A percentile compares a stretch with the other conserved stretches of the same genome.
phyloP scores from a whole-genome alignment of 2,888 invertebrate species.

The Crossocerus cetratus region DNA sequence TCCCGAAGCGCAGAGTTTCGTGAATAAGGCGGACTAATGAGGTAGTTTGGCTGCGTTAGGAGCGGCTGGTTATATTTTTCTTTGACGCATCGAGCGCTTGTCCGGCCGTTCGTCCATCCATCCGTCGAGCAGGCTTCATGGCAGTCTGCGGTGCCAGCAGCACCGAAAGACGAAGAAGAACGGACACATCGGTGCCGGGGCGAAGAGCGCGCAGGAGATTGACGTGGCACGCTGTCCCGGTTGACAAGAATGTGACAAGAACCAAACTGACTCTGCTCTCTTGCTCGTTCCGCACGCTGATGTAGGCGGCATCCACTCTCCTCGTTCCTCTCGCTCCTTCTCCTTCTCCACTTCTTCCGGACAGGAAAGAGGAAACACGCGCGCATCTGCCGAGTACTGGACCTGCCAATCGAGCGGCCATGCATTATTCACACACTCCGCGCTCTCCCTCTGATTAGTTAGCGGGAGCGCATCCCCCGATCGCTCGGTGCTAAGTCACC shows the following conservation, averaged over 20 bases:
- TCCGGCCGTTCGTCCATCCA: conserved; percentile 70
- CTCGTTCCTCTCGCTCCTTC: conserved; percentile 54
- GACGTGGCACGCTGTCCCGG: conserved; percentile 74
- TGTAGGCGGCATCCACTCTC: conserved; percentile 58
- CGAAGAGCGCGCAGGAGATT: conserved; percentile 71
- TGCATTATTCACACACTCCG: conserved; percentile 30
- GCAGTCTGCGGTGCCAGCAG: conserved; percentile 27
- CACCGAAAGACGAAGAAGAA: conserved; percentile 31
- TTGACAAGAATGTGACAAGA: conserved; percentile 77
- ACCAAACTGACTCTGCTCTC: conserved; percentile 71
- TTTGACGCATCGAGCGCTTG: conserved; percentile 75
- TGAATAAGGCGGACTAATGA: conserved; percentile 75
- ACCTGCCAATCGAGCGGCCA: conserved; percentile 8
- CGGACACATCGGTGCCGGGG: conserved; percentile 48
- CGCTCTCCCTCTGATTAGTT: conserved; percentile 11
- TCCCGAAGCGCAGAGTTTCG: conserved; percentile 59
- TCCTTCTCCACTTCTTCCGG: conserved; percentile 22
- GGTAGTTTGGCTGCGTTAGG: conserved; percentile 71
- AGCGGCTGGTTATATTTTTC: conserved; percentile 75
- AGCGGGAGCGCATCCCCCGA: not conserved
- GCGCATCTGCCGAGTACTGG: conserved; percentile 6
- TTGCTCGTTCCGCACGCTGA: conserved; percentile 56
- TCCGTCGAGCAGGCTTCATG: conserved; percentile 58
- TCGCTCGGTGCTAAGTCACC: not conserved
- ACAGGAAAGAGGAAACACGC: conserved; percentile 23